These are phyloP conservation scores for Pelobates fuscus DNA, from an alignment of 2,113 vertebrate genomes.

Conservation along the genomic window DNA sequence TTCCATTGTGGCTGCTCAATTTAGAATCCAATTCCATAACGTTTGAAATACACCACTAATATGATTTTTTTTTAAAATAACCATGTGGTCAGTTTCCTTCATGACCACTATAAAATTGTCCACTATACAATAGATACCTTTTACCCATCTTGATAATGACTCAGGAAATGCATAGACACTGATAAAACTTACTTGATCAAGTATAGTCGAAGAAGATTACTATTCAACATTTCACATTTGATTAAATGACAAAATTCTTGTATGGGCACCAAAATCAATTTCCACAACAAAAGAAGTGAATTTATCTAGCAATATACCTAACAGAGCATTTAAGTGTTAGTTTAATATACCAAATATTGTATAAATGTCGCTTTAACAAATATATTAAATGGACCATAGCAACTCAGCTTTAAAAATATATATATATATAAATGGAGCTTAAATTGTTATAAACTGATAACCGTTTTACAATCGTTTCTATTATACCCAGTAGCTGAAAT, in stretches of 20 bases:
- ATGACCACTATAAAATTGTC: too few relatives aligned
- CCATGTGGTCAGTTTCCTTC: too few relatives aligned
- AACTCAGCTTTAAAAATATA: slow-evolving; percentile 39
- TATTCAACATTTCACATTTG: background rate
- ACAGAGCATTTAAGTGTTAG: slow-evolving; percentile 29
- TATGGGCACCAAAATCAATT: slow-evolving; percentile 19
- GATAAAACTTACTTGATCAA: background rate
- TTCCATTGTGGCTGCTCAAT: too few relatives aligned
- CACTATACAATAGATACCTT: too few relatives aligned
- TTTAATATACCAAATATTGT: slow-evolving; percentile 33
- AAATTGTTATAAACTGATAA: slow-evolving; percentile 40
- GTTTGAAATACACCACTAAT: too few relatives aligned
- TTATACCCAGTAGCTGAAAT: slow-evolving; percentile 19
- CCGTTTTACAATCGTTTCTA: slow-evolving; percentile 23
- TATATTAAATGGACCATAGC: slow-evolving; percentile 44
- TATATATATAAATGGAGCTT: slow-evolving; percentile 37
- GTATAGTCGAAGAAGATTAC: background rate
- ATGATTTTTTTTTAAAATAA: too few relatives aligned
- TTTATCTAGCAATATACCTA: slow-evolving; percentile 33
- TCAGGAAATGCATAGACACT: background rate
- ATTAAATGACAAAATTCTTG: slow-evolving; percentile 14
- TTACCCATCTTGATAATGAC: too few relatives aligned
- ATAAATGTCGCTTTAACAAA: slow-evolving; percentile 46
- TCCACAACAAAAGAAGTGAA: slow-evolving; percentile 11
- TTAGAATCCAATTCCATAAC: too few relatives aligned